Conservation (phyloP, 23 tunicate species). For the Clavelina lepadiformis region DNA sequence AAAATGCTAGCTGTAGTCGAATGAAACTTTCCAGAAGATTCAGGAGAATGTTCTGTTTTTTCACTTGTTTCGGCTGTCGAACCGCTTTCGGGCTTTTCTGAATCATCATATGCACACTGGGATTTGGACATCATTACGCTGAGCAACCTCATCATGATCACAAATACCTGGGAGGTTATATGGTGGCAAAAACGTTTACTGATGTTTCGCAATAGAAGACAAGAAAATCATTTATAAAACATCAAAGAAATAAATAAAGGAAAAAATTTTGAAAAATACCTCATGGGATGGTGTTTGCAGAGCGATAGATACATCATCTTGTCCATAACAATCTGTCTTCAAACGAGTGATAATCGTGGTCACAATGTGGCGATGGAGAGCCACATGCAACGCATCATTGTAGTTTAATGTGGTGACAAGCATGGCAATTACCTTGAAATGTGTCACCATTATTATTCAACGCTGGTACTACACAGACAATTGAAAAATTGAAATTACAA, state of each 20-base stretch:
- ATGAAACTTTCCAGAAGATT: not conserved
- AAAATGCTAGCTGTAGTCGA: conserved; percentile 25
- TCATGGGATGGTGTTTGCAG: conserved; percentile 37
- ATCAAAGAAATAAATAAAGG: too few species aligned
- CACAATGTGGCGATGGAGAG: conserved; percentile 30
- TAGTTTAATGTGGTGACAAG: conserved; percentile 29
- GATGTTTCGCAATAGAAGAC: not conserved
- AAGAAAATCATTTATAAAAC: too few species aligned
- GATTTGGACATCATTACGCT: conserved; percentile 71
- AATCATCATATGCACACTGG: not conserved
- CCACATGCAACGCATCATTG: not conserved
- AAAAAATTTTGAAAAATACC: conserved; percentile 10
- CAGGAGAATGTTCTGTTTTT: not conserved
- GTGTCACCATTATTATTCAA: too few species aligned
- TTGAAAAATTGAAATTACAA: too few species aligned
- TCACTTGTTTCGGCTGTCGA: not conserved
- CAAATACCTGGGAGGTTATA: conserved; percentile 36
- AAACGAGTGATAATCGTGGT: conserved; percentile 20
- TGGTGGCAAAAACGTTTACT: not conserved
- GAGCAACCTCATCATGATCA: conserved; percentile 60
- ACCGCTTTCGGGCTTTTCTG: not conserved
- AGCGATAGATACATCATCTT: conserved; percentile 8
- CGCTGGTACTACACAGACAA: too few species aligned
- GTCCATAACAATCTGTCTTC: conserved; percentile 15
- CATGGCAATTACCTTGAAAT: conserved; percentile 34